Evolutionary conservation across 2,797 vertebrate species (phyloP), one percentile per base, ranked within the genome.

Genomic region (Microchirus variegatus): DNA sequence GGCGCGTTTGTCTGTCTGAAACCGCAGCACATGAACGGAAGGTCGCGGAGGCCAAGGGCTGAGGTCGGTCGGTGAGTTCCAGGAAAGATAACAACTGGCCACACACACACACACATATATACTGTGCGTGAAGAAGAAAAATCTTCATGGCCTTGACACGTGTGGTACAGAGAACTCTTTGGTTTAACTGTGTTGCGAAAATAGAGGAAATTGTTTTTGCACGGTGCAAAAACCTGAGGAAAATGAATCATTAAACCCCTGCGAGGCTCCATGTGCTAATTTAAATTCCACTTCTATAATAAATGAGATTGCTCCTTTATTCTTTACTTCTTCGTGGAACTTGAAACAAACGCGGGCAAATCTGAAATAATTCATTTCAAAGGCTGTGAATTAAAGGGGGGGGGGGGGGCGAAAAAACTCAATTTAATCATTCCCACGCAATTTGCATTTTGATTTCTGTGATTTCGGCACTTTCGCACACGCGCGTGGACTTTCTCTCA

Each of bases 401-500:
- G n/a, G n/a, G n/a, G n/a, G n/a, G n/a, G n/a, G n/a, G n/a, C n/a
- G n/a, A 67, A 76, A 63, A 70, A 77, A 65, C 61, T 82, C 72
- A 56, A 70, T 76, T 60, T 49, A 68, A 64, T 67, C 67, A 75
- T 75, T 83, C 58, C 48, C n/a, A 77, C 67, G 75, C 76, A 87
- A 91, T 91, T 90, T 88, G 80, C 86, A 87, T 91, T 90, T 86
- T 46, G 85, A 87, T 87, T 91, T 81, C 76, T 84, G 82, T 60
- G 58, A 86, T 90, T 90, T 86, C 81, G 78, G 78, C 82, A 87
- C 77, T 81, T 72, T 75, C 31, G 5, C 38, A 35, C 36, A 35
- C 50, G 4, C 53, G 42, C 46, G 13, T 18, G 19, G 40, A 37
- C 10, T 71, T 49, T 64, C 60, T 80, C 81, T 78, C 77, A 87